Evolutionary conservation across 53 echinoderm and acorn worm genomes (phyloP).

Genomic region (Astropecten irregularis): DNA sequence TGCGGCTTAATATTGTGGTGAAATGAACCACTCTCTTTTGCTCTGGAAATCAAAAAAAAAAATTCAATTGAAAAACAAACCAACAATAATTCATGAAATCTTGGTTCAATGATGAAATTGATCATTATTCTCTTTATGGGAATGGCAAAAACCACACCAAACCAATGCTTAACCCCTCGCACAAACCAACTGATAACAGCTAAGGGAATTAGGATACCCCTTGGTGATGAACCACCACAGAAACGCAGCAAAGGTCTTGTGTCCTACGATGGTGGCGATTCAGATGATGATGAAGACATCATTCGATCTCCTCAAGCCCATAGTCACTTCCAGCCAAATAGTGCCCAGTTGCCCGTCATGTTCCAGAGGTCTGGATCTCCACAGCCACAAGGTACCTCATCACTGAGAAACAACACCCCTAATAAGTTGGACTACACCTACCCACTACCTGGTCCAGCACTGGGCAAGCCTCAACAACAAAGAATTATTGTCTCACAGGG

Average conservation of each 20-base stretch:
- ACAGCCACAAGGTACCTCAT: too few relatives aligned
- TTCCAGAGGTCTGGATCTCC: neutral
- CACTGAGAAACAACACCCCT: neutral
- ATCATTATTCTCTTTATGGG: too few relatives aligned
- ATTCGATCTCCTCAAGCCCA: conserved; percentile 43
- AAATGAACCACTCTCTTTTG: too few relatives aligned
- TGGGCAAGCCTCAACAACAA: neutral
- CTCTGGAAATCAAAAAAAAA: neutral
- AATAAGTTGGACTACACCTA: conserved; percentile 11
- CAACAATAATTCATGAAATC: too few relatives aligned
- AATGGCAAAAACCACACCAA: too few relatives aligned
- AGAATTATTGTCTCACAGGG: neutral
- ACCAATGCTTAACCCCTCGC: too few relatives aligned
- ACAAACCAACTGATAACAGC: too few relatives aligned
- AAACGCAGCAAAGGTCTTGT: conserved; percentile 75
- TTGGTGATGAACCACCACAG: conserved; percentile 58
- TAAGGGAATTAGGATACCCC: conserved; percentile 54
- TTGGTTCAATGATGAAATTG: too few relatives aligned
- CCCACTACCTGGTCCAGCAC: neutral
- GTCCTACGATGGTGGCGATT: conserved; percentile 75
- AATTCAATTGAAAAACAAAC: neutral
- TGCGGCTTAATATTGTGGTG: too few relatives aligned
- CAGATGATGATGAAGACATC: conserved; percentile 82
- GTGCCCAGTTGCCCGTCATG: neutral
- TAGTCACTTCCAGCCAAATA: conserved; percentile 32